Conservation (phyloP, 2,888 invertebrate species). For the Germaria angustata region DNA sequence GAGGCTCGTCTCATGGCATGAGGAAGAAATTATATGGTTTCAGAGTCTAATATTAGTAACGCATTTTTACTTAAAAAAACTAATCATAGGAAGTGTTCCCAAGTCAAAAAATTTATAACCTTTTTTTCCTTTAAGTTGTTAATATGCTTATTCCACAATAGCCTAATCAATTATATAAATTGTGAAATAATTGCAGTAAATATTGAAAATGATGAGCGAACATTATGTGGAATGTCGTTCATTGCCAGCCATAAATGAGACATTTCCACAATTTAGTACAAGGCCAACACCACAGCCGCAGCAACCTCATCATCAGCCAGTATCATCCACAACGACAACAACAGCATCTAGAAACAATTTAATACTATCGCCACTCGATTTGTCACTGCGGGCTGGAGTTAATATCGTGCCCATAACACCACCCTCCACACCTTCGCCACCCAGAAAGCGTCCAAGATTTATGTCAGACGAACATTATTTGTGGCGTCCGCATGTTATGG, state of each 20-base stretch:
- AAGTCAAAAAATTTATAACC: too few species aligned
- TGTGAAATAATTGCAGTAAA: constrained; percentile 52
- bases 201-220: constrained; percentile 71
- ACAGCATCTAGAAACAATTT: constrained; percentile 45
- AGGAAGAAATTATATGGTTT: too few species aligned
- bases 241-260: constrained; percentile 78
- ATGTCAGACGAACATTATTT: constrained; percentile 75
- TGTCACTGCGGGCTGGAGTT: constrained; percentile 76
- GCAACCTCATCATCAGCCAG: constrained; percentile 16
- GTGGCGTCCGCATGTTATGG: constrained; percentile 77
- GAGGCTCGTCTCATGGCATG: too few species aligned
- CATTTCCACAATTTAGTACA: constrained; percentile 78
- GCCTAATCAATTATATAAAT: not conserved
- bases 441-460: constrained; percentile 77
- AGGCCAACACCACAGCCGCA: constrained; percentile 61
- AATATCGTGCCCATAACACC: constrained; percentile 79
- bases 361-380: constrained; percentile 78
- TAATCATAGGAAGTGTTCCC: too few species aligned
- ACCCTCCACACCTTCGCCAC: constrained; percentile 80
- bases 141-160: not conserved
- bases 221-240: constrained; percentile 75
- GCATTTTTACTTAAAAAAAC: too few species aligned
- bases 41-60: too few species aligned
- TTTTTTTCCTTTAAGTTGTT: too few species aligned
- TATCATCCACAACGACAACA: constrained; percentile 54